Base-by-base conservation (phyloP, 1,140 invertebrate genomes). In the Bactericera cockerelli region DNA sequence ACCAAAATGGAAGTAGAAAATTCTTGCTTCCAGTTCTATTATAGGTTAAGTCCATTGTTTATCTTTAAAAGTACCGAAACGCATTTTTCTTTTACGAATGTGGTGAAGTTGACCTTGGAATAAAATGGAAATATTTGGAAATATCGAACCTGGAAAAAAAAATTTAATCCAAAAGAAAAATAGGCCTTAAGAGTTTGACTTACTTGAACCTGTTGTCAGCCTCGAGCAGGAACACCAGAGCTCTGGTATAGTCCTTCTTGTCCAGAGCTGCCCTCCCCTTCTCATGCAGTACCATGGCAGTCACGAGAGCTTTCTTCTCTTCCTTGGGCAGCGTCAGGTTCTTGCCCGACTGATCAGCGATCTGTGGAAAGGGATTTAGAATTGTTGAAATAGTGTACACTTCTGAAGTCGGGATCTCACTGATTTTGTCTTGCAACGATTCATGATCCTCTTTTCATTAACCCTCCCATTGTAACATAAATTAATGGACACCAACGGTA, bases 331-430 rank as follows among this genome's bases (percentile, higher is more conserved):
- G 70, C 26, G 81, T 72, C 1, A 89, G 70, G 1, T 79, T 67
- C 67, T 83, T 81, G 6, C 86, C 86, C 58, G 79, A 76, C 67
- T 89, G 87, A 70, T 89, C 84, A 67, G 86, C 82, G 61, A 88
- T 75, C 80, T 87, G 65, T 14, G 75, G 66, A 56, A 67, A 70
- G 64, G 31, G 53, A 24, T 53, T 58, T 53, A 49, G n/a, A 14
- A 24, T 22, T 16, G n/a, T 14, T 25, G 10, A 14, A 24, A 42
- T 10, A 26, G 24, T 53, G 31, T 61, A 36, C 4, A 26, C 4
- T 53, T 21, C 19, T 22, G 4, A 55, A 11, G 16, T 26, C n/a
- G 59, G 11, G 6, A 26, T 21, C 14, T 11, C n/a, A n/a, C 39
- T 63, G 60, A 58, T 19, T 14, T 39, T 53, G 54, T 36, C 26